Conservation (phyloP, 2,888 invertebrate genomes). For the Eristalinus sepulchralis region DNA sequence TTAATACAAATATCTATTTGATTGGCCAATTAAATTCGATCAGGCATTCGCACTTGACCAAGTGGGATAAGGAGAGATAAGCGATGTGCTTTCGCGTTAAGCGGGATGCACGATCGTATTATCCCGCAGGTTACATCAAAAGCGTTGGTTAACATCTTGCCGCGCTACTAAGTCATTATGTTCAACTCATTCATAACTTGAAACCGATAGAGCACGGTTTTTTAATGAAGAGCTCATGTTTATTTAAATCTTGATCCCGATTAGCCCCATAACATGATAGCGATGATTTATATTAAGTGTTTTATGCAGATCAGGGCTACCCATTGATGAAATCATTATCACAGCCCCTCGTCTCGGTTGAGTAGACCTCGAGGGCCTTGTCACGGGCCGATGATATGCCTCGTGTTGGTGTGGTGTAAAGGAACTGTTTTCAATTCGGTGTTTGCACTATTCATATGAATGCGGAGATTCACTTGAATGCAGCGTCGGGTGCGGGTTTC, state of each 20-base stretch:
- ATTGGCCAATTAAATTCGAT: conserved; percentile 50
- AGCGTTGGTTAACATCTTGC: conserved; percentile 11
- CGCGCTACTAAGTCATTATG: conserved; percentile 12
- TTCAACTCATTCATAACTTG: conserved; percentile 47
- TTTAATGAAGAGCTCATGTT: conserved; percentile 29
- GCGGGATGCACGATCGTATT: background rate
- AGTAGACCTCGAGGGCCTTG: background rate
- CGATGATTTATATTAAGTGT: conserved; percentile 29
- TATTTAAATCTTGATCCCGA: conserved; percentile 14
- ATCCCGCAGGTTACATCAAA: conserved; percentile 25
- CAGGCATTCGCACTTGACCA: conserved; percentile 9
- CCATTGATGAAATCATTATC: conserved; percentile 36
- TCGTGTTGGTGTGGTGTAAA: background rate
- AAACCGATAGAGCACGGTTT: conserved; percentile 23
- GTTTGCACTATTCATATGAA: conserved; percentile 4
- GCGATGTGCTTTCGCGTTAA: background rate
- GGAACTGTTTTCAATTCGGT: background rate
- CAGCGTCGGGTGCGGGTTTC: background rate
- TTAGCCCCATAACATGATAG: background rate
- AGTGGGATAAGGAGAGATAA: background rate
- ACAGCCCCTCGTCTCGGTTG: background rate
- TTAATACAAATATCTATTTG: conserved; percentile 50
- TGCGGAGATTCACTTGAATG: background rate
- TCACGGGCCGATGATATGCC: too few species aligned
- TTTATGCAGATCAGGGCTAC: conserved; percentile 6